phyloP scores from a whole-genome alignment of 1,140 invertebrate genomes.

The Drosophila persimilis region DNA sequence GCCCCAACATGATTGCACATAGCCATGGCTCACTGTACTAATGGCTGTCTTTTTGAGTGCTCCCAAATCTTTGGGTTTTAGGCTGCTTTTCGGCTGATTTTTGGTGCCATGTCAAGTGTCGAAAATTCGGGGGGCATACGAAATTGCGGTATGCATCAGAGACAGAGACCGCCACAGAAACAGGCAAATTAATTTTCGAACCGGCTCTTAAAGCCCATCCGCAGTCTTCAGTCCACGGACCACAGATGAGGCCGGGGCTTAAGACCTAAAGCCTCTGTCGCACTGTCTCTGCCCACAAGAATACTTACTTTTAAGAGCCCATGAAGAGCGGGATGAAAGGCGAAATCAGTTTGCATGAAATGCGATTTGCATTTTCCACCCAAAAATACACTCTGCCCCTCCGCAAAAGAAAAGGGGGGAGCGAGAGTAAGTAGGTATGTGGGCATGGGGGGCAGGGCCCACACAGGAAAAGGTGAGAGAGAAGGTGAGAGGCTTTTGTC shows the following conservation, averaged over 20 bases:
- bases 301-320: not conserved
- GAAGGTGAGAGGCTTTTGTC: not conserved
- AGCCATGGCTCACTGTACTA: no score
- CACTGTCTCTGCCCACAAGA: no score
- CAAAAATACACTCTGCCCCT: no score
- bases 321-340: conserved; percentile 9
- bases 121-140: conserved; percentile 3
- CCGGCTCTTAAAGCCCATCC: not conserved
- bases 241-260: not conserved
- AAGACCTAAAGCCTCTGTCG: conserved; percentile 7
- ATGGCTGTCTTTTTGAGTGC: no score
- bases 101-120: conserved; percentile 7
- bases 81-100: not conserved
- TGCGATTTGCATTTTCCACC: conserved; percentile 38
- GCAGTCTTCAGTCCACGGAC: no score
- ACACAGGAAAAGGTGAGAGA: no score
- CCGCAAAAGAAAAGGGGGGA: no score
- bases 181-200: conserved; percentile 14
- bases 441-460: no score
- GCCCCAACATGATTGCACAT: no score
- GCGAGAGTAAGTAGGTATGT: no score
- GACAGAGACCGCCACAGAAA: not conserved
- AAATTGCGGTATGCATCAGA: conserved; percentile 38
- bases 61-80: not conserved
- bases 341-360: conserved; percentile 46